Evolutionary conservation across 2,888 invertebrate species (phyloP).

Genomic region (Cancer borealis): DNA sequence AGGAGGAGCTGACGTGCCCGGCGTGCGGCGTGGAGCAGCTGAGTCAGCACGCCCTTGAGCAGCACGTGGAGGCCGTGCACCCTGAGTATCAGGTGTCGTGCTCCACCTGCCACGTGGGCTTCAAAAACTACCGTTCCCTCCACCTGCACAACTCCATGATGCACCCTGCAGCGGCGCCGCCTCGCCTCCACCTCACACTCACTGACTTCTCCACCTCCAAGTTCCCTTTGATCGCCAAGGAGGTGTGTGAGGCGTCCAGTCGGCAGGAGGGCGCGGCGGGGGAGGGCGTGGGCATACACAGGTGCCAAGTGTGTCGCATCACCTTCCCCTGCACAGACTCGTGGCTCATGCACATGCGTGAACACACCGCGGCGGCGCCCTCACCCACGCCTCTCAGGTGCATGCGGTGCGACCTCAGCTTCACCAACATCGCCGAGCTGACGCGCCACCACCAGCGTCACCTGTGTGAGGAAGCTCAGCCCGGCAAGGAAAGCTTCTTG

Average conservation of each 20-base stretch:
- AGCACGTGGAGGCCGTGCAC: conserved; percentile 86
- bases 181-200: conserved; percentile 84
- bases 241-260: conserved; percentile 86
- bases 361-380: conserved; percentile 67
- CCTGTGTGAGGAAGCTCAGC: conserved; percentile 81
- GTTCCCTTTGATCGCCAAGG: conserved; percentile 88
- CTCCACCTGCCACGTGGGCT: conserved; percentile 86
- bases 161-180: conserved; percentile 80
- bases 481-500: conserved; percentile 89
- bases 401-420: conserved; percentile 65
- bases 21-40: conserved; percentile 73
- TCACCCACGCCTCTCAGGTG: conserved; percentile 57
- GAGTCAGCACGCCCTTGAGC: conserved; percentile 83
- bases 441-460: conserved; percentile 78
- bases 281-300: conserved; percentile 55
- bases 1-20: conserved; percentile 70
- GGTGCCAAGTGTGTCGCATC: conserved; percentile 78
- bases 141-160: conserved; percentile 86
- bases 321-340: conserved; percentile 84
- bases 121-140: conserved; percentile 87
- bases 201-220: conserved; percentile 90
- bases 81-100: conserved; percentile 86
- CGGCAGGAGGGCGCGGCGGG: conserved; percentile 71
- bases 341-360: conserved; percentile 77
- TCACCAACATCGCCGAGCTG: conserved; percentile 58